These are phyloP conservation scores for zebrafish (Danio rerio) DNA, from an alignment of 2,113 vertebrate genomes.

Conservation along the genomic window GRCz12tu NC_133178.1:29220001-29220500, in stretches of 20 bases:
- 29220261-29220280: conserved; percentile 54
- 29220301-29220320: conserved; percentile 13
- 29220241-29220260: conserved; percentile 42
- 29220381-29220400: neutral
- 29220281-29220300: conserved; percentile 16
- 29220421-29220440: neutral
- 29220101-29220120: neutral
- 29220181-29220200: neutral
- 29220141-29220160: neutral
- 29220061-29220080: neutral
- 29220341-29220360: conserved; percentile 32
- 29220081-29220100: neutral
- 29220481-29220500: neutral
- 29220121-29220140: neutral
- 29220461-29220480: neutral
- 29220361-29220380: conserved; percentile 22
- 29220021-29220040: neutral
- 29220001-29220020: neutral
- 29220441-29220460: neutral
- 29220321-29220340: conserved; percentile 36
- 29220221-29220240: conserved; percentile 20
- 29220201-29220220: conserved; percentile 18
- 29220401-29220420: neutral
- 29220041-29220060: neutral
- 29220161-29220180: neutral